These are phyloP conservation scores for Neocloeon triangulifer DNA, from an alignment of 1,140 invertebrate genomes.

Conservation along the genomic window DNA sequence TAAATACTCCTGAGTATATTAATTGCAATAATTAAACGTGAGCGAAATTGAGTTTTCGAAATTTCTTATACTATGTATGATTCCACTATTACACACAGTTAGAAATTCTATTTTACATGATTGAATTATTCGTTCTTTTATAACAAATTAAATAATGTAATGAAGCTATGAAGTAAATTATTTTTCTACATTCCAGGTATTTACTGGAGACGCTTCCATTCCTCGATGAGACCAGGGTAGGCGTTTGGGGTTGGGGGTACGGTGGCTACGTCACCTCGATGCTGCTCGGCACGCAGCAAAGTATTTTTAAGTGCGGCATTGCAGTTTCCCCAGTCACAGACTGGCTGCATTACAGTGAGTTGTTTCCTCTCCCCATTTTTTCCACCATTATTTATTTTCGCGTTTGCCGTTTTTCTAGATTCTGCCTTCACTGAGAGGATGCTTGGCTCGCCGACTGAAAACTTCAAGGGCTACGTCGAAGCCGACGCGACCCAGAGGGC, in stretches of 20 bases:
- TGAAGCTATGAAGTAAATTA: no score
- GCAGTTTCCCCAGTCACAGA: slow-evolving; percentile 83
- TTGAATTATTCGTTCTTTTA: no score
- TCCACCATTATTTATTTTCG: neutral
- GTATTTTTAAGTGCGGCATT: slow-evolving; percentile 75
- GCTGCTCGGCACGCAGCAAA: slow-evolving; percentile 63
- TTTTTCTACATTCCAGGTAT: no score
- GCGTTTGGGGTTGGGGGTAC: slow-evolving; percentile 94
- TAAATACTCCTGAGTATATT: no score
- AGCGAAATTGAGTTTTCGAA: no score
- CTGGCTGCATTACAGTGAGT: slow-evolving; percentile 86
- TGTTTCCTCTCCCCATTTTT: neutral
- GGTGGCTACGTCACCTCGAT: slow-evolving; percentile 81
- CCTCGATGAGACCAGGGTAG: slow-evolving; percentile 65
- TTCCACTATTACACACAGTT: no score
- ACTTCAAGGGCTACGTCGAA: slow-evolving; percentile 80
- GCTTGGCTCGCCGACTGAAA: slow-evolving; percentile 66
- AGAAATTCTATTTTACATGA: no score
- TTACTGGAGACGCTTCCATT: slow-evolving; percentile 60
- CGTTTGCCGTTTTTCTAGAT: slow-evolving; percentile 30
- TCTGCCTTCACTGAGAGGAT: slow-evolving; percentile 86
- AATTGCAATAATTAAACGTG: no score
- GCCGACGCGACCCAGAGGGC: slow-evolving; percentile 71
- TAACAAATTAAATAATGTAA: no score
- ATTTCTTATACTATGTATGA: no score